phyloP scores from a whole-genome alignment of 2,888 invertebrate species.

The Diaperis boleti region DNA sequence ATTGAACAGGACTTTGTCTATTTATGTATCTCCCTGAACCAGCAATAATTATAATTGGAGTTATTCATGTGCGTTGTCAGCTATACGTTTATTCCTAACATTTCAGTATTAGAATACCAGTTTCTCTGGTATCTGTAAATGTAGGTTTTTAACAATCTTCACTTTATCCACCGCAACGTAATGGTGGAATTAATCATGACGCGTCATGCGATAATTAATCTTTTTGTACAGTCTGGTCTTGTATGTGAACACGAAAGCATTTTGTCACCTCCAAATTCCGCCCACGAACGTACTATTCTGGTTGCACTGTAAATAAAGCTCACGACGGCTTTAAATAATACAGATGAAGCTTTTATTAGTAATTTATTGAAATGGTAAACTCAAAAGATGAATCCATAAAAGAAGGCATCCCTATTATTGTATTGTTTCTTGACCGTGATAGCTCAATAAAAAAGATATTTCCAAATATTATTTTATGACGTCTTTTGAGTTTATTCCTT shows the following conservation, averaged over 20 bases:
- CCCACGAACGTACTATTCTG: slow-evolving; percentile 3
- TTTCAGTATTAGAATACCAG: slow-evolving; percentile 9
- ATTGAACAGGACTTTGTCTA: not conserved
- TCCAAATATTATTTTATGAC: slow-evolving; percentile 54
- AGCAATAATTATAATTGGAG: slow-evolving; percentile 18
- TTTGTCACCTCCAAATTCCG: slow-evolving; percentile 26
- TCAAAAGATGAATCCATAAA: slow-evolving; percentile 51
- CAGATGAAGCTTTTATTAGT: slow-evolving; percentile 23
- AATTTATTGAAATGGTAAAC: slow-evolving; percentile 39
- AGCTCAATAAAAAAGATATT: slow-evolving; percentile 51
- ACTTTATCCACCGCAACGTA: slow-evolving; percentile 19
- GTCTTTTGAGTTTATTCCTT: slow-evolving; percentile 48
- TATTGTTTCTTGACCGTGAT: slow-evolving; percentile 52
- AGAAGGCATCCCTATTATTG: slow-evolving; percentile 48
- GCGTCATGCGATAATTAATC: slow-evolving; percentile 36
- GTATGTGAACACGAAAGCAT: slow-evolving; percentile 16
- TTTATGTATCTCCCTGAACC: slow-evolving; percentile 2
- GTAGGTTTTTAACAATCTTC: slow-evolving; percentile 24
- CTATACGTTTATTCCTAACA: slow-evolving; percentile 8
- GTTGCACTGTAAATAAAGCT: not conserved
- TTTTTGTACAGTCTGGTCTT: slow-evolving; percentile 1
- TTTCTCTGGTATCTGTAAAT: not conserved
- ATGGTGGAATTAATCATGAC: slow-evolving; percentile 30
- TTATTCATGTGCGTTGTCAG: slow-evolving; percentile 19
- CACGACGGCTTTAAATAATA: slow-evolving; percentile 25